Evolutionary conservation across 2,113 vertebrate genomes (phyloP), one percentile per base, ranked within the genome.

Genomic region (Rhynchopsitta pachyrhyncha): DNA sequence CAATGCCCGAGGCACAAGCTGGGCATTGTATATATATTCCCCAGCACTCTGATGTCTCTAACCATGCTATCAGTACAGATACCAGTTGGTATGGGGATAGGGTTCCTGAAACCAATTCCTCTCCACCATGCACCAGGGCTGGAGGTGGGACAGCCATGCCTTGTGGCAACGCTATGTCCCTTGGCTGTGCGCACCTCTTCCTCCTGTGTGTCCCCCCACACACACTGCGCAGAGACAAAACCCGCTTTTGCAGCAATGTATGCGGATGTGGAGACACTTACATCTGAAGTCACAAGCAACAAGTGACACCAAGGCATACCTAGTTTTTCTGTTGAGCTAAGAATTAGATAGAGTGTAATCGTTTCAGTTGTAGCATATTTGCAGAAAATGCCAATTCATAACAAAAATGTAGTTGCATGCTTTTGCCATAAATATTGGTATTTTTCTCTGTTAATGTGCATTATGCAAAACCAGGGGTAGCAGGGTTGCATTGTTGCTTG

Each of bases 171-270:
- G 11, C 44, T 23, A 13, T 0, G 0, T 37, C 28, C 44, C 53
- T 85, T 4, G 1, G 39, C 0, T 7, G 2, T 2, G 2, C 1
- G 1, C 31, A 8, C 11, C 42, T 52, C 35, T 37, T 64, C 52
- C 52, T 64, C 35, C 73, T 41, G 16, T n/a, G n/a, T n/a, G n/a
- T n/a, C n/a, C n/a, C n/a, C n/a, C n/a, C n/a, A n/a, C n/a, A n/a
- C n/a, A n/a, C 37, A 37, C 86, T 39, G 17, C 0, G 1, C 46
- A 24, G 86, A 31, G 62, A 15, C 18, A 59, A 37, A 75, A 24
- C 13, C 41, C 2, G 2, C 37, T 55, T 80, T 53, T 63, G 44
- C 59, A 77, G 67, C 50, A 17, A 24, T 3, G 8, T 46, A 1
- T 41, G 64, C 10, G 13, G 70, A 14, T 6, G 17, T 23, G 47